phyloP scores from a whole-genome alignment of 92 coral and sea anemone genomes.

The Palythoa caribaeorum region DNA sequence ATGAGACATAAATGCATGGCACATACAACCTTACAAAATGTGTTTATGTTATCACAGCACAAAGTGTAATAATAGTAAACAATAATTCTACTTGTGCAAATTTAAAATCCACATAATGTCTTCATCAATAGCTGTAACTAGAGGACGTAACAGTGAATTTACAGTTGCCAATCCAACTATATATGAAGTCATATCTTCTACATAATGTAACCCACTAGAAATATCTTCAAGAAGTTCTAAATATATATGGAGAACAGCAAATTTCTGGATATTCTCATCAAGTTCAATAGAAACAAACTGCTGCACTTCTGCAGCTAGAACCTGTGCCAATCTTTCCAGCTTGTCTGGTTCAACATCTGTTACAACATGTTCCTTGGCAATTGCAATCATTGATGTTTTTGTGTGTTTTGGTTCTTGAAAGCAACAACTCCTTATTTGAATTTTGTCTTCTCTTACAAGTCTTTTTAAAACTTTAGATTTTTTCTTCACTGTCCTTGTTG shows the following conservation, averaged over 20 bases:
- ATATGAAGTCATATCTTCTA: background rate
- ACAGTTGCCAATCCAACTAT: background rate
- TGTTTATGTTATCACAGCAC: background rate
- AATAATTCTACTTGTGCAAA: background rate
- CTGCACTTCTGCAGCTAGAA: background rate
- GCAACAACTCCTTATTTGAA: background rate
- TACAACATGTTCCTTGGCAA: background rate
- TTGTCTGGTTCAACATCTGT: background rate
- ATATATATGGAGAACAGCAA: background rate
- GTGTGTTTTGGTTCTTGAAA: background rate
- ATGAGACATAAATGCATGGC: background rate
- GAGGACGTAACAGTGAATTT: constrained; percentile 2
- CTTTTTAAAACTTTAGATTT: background rate
- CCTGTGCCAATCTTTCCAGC: background rate
- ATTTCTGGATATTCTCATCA: background rate
- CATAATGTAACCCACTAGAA: constrained; percentile 2
- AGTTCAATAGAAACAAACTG: background rate
- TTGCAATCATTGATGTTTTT: background rate
- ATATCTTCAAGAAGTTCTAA: background rate
- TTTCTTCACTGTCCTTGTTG: background rate
- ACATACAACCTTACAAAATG: background rate
- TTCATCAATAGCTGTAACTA: background rate
- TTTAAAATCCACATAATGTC: background rate
- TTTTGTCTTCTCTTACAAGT: background rate
- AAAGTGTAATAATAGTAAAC: background rate